Conservation (phyloP, 2,888 invertebrate species). For the Ophion ventricosus region DNA sequence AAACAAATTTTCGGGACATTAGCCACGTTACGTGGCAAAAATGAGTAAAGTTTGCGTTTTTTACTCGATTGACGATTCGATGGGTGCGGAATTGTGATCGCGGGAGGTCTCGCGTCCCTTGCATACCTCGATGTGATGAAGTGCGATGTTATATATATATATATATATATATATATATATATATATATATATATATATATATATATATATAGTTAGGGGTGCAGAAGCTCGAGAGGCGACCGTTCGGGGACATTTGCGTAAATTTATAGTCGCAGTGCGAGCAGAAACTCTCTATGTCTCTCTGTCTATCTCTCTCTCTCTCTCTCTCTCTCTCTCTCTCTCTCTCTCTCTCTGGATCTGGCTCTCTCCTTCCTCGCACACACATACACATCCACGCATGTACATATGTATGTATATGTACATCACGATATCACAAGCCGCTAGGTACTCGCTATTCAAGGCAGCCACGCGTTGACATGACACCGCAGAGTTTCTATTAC, state of each 20-base stretch:
- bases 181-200: neutral
- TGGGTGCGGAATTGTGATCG: neutral
- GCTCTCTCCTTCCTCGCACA: no score
- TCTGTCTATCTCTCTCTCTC: slow-evolving; percentile 13
- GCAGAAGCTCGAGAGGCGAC: slow-evolving; percentile 21
- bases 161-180: slow-evolving; percentile 2
- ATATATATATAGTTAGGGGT: slow-evolving; percentile 5
- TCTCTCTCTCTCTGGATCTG: neutral
- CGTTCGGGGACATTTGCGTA: slow-evolving; percentile 61
- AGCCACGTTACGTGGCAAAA: neutral
- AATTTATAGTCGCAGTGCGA: slow-evolving; percentile 60
- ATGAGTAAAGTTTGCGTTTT: slow-evolving; percentile 12
- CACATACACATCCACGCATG: neutral
- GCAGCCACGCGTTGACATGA: slow-evolving; percentile 54
- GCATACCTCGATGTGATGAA: slow-evolving; percentile 39
- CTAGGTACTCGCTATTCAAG: slow-evolving; percentile 53
- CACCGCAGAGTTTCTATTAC: slow-evolving; percentile 65
- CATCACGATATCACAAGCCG: slow-evolving; percentile 43
- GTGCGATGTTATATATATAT: neutral
- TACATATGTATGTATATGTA: slow-evolving; percentile 7
- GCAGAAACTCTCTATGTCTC: slow-evolving; percentile 24
- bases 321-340: slow-evolving; percentile 20
- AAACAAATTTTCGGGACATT: neutral
- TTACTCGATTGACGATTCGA: slow-evolving; percentile 12
- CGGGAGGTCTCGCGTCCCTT: slow-evolving; percentile 8